A percentile compares a stretch with the other conserved stretches of the same genome.
Conservation (phyloP, 2,888 invertebrate genomes). For the Petrolisthes manimaculis region DNA sequence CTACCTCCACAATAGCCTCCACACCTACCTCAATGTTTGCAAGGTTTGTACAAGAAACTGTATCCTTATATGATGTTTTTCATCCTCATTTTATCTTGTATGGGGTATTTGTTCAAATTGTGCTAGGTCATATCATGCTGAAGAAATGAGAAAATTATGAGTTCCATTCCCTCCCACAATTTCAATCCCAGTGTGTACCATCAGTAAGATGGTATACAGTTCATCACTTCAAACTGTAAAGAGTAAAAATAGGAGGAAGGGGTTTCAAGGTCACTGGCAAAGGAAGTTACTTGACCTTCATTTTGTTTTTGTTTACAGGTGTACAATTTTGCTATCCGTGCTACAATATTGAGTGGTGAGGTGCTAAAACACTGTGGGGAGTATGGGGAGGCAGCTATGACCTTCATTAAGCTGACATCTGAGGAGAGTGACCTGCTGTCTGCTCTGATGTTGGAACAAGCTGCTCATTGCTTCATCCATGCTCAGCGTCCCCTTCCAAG, state of each 20-base stretch:
- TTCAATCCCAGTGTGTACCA: no score
- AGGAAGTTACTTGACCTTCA: no score
- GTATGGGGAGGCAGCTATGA: constrained; percentile 93
- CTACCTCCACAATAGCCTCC: constrained; percentile 61
- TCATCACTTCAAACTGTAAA: no score
- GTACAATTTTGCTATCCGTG: constrained; percentile 90
- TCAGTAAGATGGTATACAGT: no score
- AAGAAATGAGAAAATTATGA: background rate
- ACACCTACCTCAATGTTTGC: constrained; percentile 64
- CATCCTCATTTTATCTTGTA: background rate
- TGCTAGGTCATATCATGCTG: background rate
- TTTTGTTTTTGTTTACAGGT: constrained; percentile 39
- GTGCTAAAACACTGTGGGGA: constrained; percentile 83
- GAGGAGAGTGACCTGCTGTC: constrained; percentile 94
- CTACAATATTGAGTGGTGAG: constrained; percentile 89
- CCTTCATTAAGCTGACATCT: constrained; percentile 93
- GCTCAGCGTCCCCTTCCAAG: constrained; percentile 81
- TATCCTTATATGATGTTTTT: background rate
- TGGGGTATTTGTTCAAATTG: background rate
- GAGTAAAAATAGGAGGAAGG: no score
- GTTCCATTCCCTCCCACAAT: background rate
- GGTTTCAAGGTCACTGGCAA: no score
- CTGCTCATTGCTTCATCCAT: constrained; percentile 88
- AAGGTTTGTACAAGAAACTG: constrained; percentile 37
- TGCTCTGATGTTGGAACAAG: constrained; percentile 93